These are phyloP conservation scores for Drosophila nasuta DNA, from an alignment of 1,140 invertebrate species.

Conservation along the genomic window DNA sequence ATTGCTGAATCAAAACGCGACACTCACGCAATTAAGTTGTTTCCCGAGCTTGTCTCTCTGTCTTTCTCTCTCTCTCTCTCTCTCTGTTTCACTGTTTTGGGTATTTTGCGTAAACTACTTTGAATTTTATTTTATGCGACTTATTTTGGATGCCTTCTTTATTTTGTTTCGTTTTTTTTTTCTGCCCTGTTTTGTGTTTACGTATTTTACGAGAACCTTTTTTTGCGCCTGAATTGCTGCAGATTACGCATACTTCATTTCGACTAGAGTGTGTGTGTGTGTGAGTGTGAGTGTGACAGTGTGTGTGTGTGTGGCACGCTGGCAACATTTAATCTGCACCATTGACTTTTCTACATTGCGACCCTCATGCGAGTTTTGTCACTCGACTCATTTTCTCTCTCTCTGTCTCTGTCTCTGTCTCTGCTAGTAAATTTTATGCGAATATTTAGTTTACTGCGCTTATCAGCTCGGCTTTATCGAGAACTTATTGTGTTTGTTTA, in stretches of 20 bases:
- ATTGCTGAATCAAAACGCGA: constrained; percentile 72
- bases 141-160: constrained; percentile 45
- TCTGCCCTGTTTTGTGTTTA: constrained; percentile 49
- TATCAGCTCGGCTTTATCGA: constrained; percentile 82
- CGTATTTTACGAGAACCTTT: constrained; percentile 71
- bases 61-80: constrained; percentile 28
- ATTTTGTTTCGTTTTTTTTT: constrained; percentile 41
- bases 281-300: constrained; percentile 17
- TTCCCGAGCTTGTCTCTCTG: constrained; percentile 19
- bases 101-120: constrained; percentile 61
- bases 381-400: constrained; percentile 5
- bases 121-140: constrained; percentile 70
- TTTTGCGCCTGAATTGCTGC: constrained; percentile 83
- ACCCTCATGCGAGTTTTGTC: constrained; percentile 43
- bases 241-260: constrained; percentile 78
- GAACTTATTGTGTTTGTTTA: constrained; percentile 85
- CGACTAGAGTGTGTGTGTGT: constrained; percentile 19
- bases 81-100: constrained; percentile 17
- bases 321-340: constrained; percentile 81
- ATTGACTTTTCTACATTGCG: constrained; percentile 75
- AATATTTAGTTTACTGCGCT: constrained; percentile 80
- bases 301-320: constrained; percentile 36
- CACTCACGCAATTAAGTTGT: constrained; percentile 79
- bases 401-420: neutral
- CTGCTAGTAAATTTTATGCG: constrained; percentile 79